Base-by-base conservation (phyloP, 1,140 invertebrate genomes). In the Notospermus geniculatus region DNA sequence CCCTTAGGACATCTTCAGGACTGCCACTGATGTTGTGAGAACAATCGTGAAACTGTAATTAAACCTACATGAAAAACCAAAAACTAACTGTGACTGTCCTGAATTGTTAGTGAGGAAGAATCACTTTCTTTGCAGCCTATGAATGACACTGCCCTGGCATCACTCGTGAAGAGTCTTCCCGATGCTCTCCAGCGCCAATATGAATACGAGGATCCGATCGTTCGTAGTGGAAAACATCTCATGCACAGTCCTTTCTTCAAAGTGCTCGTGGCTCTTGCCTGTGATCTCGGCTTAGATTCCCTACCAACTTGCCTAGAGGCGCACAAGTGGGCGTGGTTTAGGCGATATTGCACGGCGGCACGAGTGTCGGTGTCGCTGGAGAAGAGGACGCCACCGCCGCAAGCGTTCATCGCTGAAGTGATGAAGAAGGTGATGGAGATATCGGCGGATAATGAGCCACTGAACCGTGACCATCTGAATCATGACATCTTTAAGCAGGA, bases 261-360 rank as follows among this genome's bases (percentile, higher is more conserved):
- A 83, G 91, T 90, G 7, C 79, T 97, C 52, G 89, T 92, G 0
- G 92, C 91, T 2, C 80, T 97, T 0, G 92, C 92, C 2, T 95
- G 92, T 80, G 91, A 95, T 68, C 84, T 97, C 11, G 90, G 91
- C 59, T 77, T 96, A 23, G 93, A 97, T 72, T 84, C 83, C 1
- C 83, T 88, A 61, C 82, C 86, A 1, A 76, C 76, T 45, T 88
- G 85, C 64, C 85, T 85, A 45, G 93, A 90, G 53, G 88, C 88
- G 60, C 89, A 91, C 67, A 91, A 92, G 67, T 97, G 93, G 94
- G 87, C 88, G 0, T 97, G 95, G 95, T 97, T 97, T 75, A 86
- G 90, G 57, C 85, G 92, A 9, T 97, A 96, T 80, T 97, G 93
- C 75, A 86, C 91, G 53, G 92, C 92, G 0, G 88, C 91, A 1